Evolutionary conservation across 2,888 invertebrate species (phyloP), one percentile per base, ranked within the genome.

Genomic region (Platycheirus albimanus): DNA sequence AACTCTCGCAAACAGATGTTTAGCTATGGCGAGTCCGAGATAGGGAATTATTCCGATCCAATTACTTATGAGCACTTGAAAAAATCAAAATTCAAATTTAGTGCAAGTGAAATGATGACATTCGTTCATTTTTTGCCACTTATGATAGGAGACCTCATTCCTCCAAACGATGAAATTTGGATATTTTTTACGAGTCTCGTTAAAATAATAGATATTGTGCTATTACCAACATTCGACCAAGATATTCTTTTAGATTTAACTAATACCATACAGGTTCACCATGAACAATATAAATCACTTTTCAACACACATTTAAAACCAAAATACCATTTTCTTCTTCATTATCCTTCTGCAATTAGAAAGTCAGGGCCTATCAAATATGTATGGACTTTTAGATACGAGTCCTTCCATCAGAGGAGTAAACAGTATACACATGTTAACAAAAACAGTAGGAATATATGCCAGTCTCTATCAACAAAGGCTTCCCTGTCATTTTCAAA

Each of bases 1-100:
- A 74, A 66, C 28, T 64, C 20, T 33, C 3, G 69, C 15, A 69
- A 69, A 28, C 72, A 74, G n/a, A 36, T 64, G 43, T 66, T 74
- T 28, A 41, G 17, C 8, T 74, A 74, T 41, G 64, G 64, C 5
- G 30, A 74, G 38, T 24, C 30, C 1, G 54, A 74, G 45, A 52
- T 74, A 15, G 72, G 72, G 5, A 74, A 74, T 51, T 54, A 66
- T 66, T 66, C 66, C 15, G 49, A 49, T 13, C 49, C 36, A 49
- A 64, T 49, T 3, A 64, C 38, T 51, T 28, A 41, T 38, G 64
- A 64, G 5, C 64, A 49, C 24, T 64, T 49, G 49, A 49, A 49
- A 11, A 64, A 64, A 38, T 64, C 49, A 4, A 64, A 64, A n/a
- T 64, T 64, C 11, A 45, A 69, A 11, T 19, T 54, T 10, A 54